Evolutionary conservation across 2,113 vertebrate genomes (phyloP).

Genomic region (Ciconia stormi): DNA sequence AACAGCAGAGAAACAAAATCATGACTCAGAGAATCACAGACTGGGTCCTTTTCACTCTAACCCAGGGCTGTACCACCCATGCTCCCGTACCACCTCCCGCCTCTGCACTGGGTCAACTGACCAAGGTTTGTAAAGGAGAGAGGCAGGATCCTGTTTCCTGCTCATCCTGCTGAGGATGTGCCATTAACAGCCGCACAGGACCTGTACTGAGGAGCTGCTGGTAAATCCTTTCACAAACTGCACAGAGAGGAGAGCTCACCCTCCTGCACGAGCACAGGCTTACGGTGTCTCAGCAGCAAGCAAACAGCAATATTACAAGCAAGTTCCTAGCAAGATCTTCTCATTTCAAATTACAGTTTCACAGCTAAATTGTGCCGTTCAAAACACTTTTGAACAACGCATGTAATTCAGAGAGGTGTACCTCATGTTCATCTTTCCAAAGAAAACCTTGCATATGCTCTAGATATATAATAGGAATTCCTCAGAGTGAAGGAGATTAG

Average conservation of each 20-base stretch:
- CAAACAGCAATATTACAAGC: not conserved
- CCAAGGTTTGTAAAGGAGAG: accelerated
- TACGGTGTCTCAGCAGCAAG: not conserved
- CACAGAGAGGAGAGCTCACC: not conserved
- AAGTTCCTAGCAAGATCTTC: not conserved
- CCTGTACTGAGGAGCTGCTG: not conserved
- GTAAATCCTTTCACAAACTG: not conserved
- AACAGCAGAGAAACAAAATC: not conserved
- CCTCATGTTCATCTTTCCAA: not conserved
- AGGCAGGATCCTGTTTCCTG: not conserved
- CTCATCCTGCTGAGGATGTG: not conserved
- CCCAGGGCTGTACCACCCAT: not conserved
- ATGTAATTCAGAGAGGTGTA: not conserved
- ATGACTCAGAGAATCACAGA: not conserved
- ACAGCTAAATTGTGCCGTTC: not conserved
- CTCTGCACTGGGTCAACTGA: not conserved
- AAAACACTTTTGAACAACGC: not conserved
- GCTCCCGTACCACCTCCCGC: not conserved
- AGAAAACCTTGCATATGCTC: not conserved
- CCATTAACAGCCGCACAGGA: not conserved
- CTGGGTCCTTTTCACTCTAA: not conserved
- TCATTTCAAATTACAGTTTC: not conserved
- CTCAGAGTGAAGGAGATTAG: conserved; percentile 15
- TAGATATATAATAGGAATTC: not conserved
- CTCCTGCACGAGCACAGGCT: not conserved